Percentiles rank a stretch among this genome's conserved stretches.
Evolutionary conservation across 64 coral and sea anemone genomes (phyloP).

Genomic region (Orbicella faveolata): DNA sequence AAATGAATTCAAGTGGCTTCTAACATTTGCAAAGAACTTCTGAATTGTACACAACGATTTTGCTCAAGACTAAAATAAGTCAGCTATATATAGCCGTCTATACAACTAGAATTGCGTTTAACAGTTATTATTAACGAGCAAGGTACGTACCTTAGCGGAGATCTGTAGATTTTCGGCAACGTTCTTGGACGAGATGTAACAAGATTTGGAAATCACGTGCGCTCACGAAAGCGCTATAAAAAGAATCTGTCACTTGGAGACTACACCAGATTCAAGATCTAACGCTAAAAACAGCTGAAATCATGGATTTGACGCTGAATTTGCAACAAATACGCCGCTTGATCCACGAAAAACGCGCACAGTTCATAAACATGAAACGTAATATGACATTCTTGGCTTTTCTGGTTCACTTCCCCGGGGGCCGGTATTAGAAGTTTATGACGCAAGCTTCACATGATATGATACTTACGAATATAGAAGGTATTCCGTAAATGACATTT

Average conservation of each 20-base stretch:
- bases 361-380: not conserved
- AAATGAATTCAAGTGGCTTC: too few relatives aligned
- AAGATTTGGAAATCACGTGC: constrained; percentile 9
- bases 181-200: not conserved
- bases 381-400: constrained; percentile 7
- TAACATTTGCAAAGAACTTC: too few relatives aligned
- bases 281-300: not conserved
- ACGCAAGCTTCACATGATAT: not conserved
- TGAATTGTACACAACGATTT: too few relatives aligned
- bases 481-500: constrained; percentile 30
- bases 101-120: not conserved
- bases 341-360: not conserved
- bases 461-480: not conserved
- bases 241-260: not conserved
- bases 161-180: too few relatives aligned
- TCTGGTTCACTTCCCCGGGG: not conserved
- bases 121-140: not conserved
- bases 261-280: not conserved
- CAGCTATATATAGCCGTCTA: not conserved
- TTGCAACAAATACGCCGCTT: not conserved
- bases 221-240: constrained; percentile 7
- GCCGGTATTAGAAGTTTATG: not conserved
- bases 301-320: not conserved
- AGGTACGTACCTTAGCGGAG: not conserved
- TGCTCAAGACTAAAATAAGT: too few relatives aligned